Evolutionary conservation across 1,140 invertebrate genomes (phyloP).

Genomic region (Procambarus clarkii): DNA sequence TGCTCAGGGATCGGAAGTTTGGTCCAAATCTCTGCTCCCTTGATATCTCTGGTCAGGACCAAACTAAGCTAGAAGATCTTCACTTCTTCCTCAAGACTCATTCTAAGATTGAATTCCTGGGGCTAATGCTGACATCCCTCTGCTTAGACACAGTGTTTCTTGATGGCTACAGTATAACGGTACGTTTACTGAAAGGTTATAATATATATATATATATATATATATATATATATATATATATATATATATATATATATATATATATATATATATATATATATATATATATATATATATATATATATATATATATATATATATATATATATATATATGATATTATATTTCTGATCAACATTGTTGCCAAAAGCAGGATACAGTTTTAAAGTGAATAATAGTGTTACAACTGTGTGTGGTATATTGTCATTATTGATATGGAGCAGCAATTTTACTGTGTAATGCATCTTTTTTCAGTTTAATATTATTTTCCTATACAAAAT

Average conservation of each 20-base stretch:
- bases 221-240: neutral
- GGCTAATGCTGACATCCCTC: slow-evolving; percentile 80
- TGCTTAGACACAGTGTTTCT: slow-evolving; percentile 80
- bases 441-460: too few relatives aligned
- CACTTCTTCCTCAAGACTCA: slow-evolving; percentile 78
- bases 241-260: slow-evolving; percentile 17
- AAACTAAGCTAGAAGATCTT: slow-evolving; percentile 79
- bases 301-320: neutral
- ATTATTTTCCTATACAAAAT: too few relatives aligned
- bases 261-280: slow-evolving; percentile 13
- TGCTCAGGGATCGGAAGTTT: slow-evolving; percentile 77
- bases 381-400: too few relatives aligned
- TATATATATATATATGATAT: too few relatives aligned
- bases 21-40: slow-evolving; percentile 82
- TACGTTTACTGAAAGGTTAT: slow-evolving; percentile 41
- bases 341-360: too few relatives aligned
- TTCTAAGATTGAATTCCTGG: slow-evolving; percentile 80
- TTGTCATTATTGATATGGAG: too few relatives aligned
- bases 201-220: too few relatives aligned
- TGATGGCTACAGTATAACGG: slow-evolving; percentile 71
- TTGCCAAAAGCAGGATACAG: too few relatives aligned
- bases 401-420: too few relatives aligned
- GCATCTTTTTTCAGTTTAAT: too few relatives aligned
- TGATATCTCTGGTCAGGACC: slow-evolving; percentile 84
- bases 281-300: neutral